Base-by-base conservation (phyloP, 2,113 vertebrate species). In the Embiotoca jacksoni region DNA sequence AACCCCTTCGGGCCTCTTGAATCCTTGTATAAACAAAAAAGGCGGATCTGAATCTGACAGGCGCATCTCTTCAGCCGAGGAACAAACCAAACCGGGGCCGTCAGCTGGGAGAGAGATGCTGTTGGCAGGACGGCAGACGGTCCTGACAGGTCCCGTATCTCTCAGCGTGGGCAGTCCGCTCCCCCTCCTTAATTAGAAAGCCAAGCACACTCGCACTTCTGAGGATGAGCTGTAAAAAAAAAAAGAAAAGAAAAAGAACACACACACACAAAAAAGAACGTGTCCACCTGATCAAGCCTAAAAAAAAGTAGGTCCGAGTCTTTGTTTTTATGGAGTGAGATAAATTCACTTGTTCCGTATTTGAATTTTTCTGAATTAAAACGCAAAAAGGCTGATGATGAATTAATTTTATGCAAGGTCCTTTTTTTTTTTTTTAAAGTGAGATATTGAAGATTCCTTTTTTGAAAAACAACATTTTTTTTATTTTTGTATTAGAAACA, bases 1-100 rank as follows among this genome's bases (percentile, higher is more conserved):
- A 37, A 59, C 16, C 57, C 54, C 52, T 49, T 63, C 60, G 53
- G 41, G 3, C 65, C 81, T 64, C 61, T 72, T 77, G 33, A 58
- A 54, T 61, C 67, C 50, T 62, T 71, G 54, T 15, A 3, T n/a
- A 56, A 31, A 92, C 82, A 91, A 84, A 64, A 64, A 1, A 68
- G 65, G 61, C 3, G 50, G 36, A 50, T 81, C 91, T 94, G 94
- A 62, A 69, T 65, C 6, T 94, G 94, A 94, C 93, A 93, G 92
- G 81, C 83, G 61, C 44, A 56, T 60, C 75, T 88, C 73, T 87
- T 90, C 49, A 83, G 71, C 9, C 3, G 50, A 23, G 36, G 58
- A 61, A 36, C 60, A 31, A 37, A 37, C 49, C 63, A 6, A 46
- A 69, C 31, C 35, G 0, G 13, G 61, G 15, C 65, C 66, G 93